Conservation (phyloP, 2,113 vertebrate genomes). For the Dicrurus megarhynchus region DNA sequence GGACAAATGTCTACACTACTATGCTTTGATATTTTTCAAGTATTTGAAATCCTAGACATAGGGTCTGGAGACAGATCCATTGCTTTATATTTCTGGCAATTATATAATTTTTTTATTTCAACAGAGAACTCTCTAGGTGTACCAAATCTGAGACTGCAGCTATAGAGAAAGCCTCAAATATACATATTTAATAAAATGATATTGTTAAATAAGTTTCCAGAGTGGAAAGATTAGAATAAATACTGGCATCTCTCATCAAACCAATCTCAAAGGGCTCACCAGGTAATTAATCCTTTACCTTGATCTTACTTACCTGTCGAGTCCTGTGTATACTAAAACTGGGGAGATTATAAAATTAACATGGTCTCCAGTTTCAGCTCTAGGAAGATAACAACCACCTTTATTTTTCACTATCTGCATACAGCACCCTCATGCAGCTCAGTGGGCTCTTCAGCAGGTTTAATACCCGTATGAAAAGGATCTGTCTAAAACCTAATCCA, state of each 20-base stretch:
- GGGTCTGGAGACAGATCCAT: not conserved
- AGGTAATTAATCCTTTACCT: constrained; percentile 7
- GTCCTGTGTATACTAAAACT: not conserved
- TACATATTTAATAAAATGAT: not conserved
- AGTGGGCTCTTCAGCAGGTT: not conserved
- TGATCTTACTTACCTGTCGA: not conserved
- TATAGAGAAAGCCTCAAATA: not conserved
- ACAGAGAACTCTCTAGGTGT: not conserved
- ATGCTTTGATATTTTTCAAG: not conserved
- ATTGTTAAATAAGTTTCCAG: not conserved
- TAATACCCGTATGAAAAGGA: not conserved
- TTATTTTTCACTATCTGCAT: constrained; percentile 2
- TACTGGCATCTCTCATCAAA: not conserved
- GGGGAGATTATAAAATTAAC: constrained; percentile 1
- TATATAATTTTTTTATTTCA: not conserved
- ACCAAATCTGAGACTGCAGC: not conserved
- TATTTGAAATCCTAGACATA: not conserved
- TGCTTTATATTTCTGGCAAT: not conserved
- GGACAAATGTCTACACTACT: not conserved
- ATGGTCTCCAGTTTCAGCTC: not conserved
- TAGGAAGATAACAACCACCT: not conserved
- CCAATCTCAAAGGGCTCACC: not conserved
- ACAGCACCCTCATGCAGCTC: not conserved
- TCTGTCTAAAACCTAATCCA: not conserved
- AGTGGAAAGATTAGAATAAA: not conserved